phyloP scores from a whole-genome alignment of 2,888 invertebrate species.

The Hylaea fasciaria region DNA sequence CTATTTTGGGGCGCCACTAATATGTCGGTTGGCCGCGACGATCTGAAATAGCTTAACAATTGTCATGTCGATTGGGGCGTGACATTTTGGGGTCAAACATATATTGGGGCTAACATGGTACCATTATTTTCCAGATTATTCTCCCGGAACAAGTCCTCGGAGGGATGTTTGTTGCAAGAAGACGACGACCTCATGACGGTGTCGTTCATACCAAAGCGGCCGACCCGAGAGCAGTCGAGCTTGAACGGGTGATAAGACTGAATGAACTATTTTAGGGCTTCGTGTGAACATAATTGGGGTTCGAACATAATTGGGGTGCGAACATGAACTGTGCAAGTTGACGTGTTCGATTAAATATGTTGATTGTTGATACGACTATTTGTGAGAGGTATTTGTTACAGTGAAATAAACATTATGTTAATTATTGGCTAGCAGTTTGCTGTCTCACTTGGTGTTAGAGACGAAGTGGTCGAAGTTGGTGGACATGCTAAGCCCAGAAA shows the following conservation, averaged over 20 bases:
- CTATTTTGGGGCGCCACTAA: too few relatives aligned
- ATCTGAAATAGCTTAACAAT: too few relatives aligned
- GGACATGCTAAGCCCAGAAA: neutral
- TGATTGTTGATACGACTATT: neutral
- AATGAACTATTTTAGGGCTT: constrained; percentile 13
- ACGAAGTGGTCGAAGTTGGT: neutral
- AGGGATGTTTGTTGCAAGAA: constrained; percentile 72
- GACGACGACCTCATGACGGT: constrained; percentile 79
- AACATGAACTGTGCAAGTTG: too few relatives aligned
- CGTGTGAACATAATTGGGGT: constrained; percentile 4
- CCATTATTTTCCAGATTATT: constrained; percentile 63
- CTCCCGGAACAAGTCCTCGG: constrained; percentile 68
- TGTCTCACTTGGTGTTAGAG: neutral
- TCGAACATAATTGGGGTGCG: neutral
- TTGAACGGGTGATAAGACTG: constrained; percentile 56
- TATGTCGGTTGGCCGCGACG: too few relatives aligned
- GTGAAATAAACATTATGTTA: too few relatives aligned
- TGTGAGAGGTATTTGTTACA: too few relatives aligned
- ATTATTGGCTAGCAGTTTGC: too few relatives aligned
- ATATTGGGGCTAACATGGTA: constrained; percentile 10
- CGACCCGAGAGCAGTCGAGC: constrained; percentile 57
- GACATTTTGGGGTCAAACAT: neutral
- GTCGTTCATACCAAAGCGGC: constrained; percentile 76
- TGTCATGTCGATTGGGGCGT: neutral
- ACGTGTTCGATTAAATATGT: neutral